phyloP scores from a whole-genome alignment of 2,888 invertebrate genomes.

The Carterocephalus palaemon region DNA sequence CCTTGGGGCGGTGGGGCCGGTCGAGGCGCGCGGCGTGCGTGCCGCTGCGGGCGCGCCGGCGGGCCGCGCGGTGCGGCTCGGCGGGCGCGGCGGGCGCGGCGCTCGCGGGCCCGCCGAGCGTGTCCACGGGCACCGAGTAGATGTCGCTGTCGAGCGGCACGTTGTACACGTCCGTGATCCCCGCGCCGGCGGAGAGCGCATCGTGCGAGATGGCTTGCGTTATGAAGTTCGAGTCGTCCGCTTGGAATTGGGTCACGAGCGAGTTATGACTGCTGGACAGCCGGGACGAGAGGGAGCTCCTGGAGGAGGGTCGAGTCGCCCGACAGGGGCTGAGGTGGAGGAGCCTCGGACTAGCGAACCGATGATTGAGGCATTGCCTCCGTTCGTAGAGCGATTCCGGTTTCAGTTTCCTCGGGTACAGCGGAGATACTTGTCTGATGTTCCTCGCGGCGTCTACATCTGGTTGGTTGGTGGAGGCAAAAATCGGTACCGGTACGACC shows the following conservation, averaged over 20 bases:
- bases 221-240: slow-evolving; percentile 91
- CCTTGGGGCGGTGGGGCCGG: slow-evolving; percentile 51
- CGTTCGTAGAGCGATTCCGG: slow-evolving; percentile 62
- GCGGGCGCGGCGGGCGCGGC: slow-evolving; percentile 50
- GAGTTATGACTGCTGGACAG: slow-evolving; percentile 92
- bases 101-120: slow-evolving; percentile 60
- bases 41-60: no score
- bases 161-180: slow-evolving; percentile 91
- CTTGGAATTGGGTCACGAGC: slow-evolving; percentile 85
- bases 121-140: slow-evolving; percentile 91
- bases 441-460: slow-evolving; percentile 47
- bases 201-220: slow-evolving; percentile 94
- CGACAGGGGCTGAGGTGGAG: slow-evolving; percentile 81
- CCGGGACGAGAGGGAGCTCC: slow-evolving; percentile 87
- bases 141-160: slow-evolving; percentile 93
- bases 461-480: slow-evolving; percentile 45
- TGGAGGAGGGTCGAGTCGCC: slow-evolving; percentile 83
- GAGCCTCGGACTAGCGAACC: slow-evolving; percentile 70
- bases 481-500: slow-evolving; percentile 48
- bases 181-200: slow-evolving; percentile 82
- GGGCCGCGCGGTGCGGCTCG: no score
- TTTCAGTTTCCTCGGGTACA: slow-evolving; percentile 61
- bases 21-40: slow-evolving; percentile 48
- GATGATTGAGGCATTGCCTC: slow-evolving; percentile 62
- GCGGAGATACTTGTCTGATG: slow-evolving; percentile 54